Percentiles rank a stretch among this genome's conserved stretches.
These are phyloP conservation scores for Cyprinodon tularosa DNA, from an alignment of 2,113 vertebrate species.

Conservation along the genomic window DNA sequence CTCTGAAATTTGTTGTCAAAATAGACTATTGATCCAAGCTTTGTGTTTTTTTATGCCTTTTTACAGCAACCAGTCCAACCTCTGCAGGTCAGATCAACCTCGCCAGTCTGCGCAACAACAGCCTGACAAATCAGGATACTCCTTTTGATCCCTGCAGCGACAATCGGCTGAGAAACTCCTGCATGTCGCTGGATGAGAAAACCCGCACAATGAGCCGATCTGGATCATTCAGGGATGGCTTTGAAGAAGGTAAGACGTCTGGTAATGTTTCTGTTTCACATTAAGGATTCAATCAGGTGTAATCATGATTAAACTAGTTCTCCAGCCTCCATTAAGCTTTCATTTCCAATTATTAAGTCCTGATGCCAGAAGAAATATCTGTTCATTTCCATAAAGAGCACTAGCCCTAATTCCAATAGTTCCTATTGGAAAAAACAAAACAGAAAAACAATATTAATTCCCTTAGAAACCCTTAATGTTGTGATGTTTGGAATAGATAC, in stretches of 20 bases:
- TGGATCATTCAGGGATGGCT: conserved; percentile 96
- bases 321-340: background rate
- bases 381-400: conserved; percentile 58
- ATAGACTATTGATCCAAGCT: too few relatives aligned
- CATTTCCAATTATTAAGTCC: conserved; percentile 24
- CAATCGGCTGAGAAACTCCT: conserved; percentile 93
- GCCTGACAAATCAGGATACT: conserved; percentile 90
- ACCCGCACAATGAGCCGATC: conserved; percentile 96
- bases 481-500: too few relatives aligned
- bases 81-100: conserved; percentile 89
- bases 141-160: conserved; percentile 87
- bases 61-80: conserved; percentile 88
- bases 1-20: too few relatives aligned
- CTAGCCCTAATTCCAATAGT: conserved; percentile 54
- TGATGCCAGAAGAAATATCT: conserved; percentile 39
- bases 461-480: conserved; percentile 54
- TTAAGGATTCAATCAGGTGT: conserved; percentile 17
- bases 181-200: conserved; percentile 96
- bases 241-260: conserved; percentile 93
- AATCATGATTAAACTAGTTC: conserved; percentile 18
- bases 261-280: background rate
- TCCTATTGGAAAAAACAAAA: conserved; percentile 34
- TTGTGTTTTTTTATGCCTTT: background rate
- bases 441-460: conserved; percentile 42
- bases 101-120: conserved; percentile 89